Conservation (phyloP, 2,113 vertebrate species). For the Tachuris rubrigastra region DNA sequence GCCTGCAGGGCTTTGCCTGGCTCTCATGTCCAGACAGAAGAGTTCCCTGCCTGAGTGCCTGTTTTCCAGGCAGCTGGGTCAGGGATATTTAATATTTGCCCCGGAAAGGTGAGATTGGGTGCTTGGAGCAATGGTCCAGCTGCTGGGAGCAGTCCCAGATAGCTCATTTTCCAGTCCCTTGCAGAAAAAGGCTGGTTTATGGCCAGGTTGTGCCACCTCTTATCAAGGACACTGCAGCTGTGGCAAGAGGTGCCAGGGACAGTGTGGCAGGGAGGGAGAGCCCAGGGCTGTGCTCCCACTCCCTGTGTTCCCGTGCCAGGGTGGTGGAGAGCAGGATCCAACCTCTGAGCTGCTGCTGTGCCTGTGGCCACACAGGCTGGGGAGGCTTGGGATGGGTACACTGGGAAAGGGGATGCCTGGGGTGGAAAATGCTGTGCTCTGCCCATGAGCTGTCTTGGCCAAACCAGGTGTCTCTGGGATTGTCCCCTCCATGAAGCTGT, state of each 20-base stretch:
- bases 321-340: not conserved
- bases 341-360: not conserved
- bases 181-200: not conserved
- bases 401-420: not conserved
- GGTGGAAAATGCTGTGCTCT: not conserved
- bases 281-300: not conserved
- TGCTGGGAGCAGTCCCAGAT: not conserved
- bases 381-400: accelerated
- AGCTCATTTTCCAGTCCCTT: not conserved
- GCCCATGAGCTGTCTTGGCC: not conserved
- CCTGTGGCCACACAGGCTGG: accelerated
- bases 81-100: not conserved
- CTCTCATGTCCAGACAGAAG: not conserved
- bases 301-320: accelerated
- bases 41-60: not conserved
- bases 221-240: not conserved
- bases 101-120: not conserved
- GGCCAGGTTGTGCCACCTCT: not conserved
- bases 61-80: not conserved
- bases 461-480: not conserved
- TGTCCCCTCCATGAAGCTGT: accelerated
- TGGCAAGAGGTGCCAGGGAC: not conserved
- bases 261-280: not conserved
- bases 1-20: not conserved
- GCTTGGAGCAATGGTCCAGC: not conserved